Evolutionary conservation across 2,797 vertebrate species (phyloP).

Genomic region (Paramormyrops hopkinsi): DNA sequence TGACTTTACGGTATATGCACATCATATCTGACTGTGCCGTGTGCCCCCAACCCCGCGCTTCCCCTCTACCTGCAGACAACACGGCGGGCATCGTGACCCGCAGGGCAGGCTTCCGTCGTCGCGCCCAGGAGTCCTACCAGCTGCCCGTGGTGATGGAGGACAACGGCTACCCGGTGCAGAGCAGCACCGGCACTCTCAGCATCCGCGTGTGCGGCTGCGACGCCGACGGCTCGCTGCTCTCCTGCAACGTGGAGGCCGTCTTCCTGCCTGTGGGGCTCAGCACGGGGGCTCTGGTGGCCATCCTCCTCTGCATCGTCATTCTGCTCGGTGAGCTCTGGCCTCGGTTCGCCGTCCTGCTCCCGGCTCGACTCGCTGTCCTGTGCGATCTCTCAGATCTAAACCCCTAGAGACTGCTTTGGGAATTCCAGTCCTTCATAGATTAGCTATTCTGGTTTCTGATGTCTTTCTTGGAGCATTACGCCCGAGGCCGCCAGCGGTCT

Average conservation of each 20-base stretch:
- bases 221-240: slow-evolving; percentile 79
- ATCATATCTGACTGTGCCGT: neutral
- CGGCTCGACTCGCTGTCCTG: neutral
- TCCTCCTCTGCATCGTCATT: slow-evolving; percentile 88
- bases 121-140: slow-evolving; percentile 79
- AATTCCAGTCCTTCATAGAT: neutral
- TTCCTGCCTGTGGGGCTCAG: slow-evolving; percentile 94
- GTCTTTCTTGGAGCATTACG: neutral
- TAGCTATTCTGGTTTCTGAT: neutral
- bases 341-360: neutral
- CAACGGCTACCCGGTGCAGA: slow-evolving; percentile 85
- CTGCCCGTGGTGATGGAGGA: slow-evolving; percentile 88
- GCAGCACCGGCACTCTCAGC: slow-evolving; percentile 90
- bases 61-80: slow-evolving; percentile 70
- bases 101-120: slow-evolving; percentile 79
- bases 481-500: neutral
- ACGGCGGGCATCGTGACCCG: slow-evolving; percentile 85
- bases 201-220: slow-evolving; percentile 91
- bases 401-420: neutral
- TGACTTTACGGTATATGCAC: neutral
- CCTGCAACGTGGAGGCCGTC: slow-evolving; percentile 89
- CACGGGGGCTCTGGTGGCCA: slow-evolving; percentile 90
- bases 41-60: neutral
- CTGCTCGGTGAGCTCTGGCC: slow-evolving; percentile 76
- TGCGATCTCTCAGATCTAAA: neutral